Conservation (phyloP, 2,113 vertebrate species). For the Tichodroma muraria region DNA sequence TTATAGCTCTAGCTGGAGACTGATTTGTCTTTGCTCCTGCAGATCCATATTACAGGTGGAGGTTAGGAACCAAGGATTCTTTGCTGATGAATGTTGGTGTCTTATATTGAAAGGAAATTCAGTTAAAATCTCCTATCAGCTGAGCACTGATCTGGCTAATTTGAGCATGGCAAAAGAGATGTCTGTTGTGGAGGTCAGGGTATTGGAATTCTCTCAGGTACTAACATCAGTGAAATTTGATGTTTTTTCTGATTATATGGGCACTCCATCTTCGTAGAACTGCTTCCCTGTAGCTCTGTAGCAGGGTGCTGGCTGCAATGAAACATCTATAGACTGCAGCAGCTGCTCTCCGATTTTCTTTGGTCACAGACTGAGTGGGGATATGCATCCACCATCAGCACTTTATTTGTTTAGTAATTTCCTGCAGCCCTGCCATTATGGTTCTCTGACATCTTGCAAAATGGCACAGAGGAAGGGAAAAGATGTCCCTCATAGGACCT, state of each 20-base stretch:
- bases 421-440: neutral
- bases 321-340: neutral
- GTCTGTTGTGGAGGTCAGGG: neutral
- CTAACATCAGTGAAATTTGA: neutral
- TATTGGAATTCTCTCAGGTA: neutral
- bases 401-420: neutral
- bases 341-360: neutral
- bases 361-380: too few relatives aligned
- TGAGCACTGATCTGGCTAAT: neutral
- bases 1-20: neutral
- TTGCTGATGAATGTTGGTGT: neutral
- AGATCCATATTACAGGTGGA: neutral
- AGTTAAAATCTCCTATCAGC: neutral
- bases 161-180: neutral
- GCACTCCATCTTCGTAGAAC: neutral
- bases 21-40: neutral
- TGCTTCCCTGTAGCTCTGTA: neutral
- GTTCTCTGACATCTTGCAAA: too few relatives aligned
- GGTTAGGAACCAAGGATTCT: neutral
- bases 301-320: accelerated
- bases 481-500: neutral
- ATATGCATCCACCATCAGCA: neutral
- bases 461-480: neutral
- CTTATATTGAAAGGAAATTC: neutral
- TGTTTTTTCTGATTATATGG: neutral